phyloP scores from a whole-genome alignment of 37 sponge, comb jelly and placozoan species.

The Amphimedon queenslandica region DNA sequence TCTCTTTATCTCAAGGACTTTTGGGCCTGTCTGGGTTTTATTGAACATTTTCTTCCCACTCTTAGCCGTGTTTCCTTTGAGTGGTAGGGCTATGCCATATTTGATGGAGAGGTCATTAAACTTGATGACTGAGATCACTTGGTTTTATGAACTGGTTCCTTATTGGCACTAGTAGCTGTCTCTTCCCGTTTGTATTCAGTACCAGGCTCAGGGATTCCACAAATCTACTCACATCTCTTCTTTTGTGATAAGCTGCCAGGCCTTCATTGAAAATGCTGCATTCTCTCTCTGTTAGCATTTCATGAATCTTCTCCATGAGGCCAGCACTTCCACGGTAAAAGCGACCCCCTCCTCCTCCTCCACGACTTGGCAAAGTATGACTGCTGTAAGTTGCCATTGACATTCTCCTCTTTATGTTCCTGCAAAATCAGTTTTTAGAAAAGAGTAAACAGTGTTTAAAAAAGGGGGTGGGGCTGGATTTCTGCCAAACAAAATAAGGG shows the following conservation, averaged over 20 bases:
- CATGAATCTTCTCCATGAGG: conserved; percentile 42
- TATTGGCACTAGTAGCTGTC: conserved; percentile 70
- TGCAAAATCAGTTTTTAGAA: too few species aligned
- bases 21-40: conserved; percentile 3
- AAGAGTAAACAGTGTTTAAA: too few species aligned
- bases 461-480: neutral
- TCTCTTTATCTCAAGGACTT: conserved; percentile 51
- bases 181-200: conserved; percentile 66
- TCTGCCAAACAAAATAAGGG: conserved; percentile 16
- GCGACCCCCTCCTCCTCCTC: too few species aligned
- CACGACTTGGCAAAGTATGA: neutral
- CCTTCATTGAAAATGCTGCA: conserved; percentile 60
- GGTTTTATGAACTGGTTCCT: conserved; percentile 61
- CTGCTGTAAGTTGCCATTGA: neutral
- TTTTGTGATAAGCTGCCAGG: conserved; percentile 59
- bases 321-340: neutral
- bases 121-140: conserved; percentile 50
- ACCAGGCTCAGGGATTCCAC: conserved; percentile 60
- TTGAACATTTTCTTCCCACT: conserved; percentile 13
- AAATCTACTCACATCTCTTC: conserved; percentile 47
- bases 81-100: conserved; percentile 47
- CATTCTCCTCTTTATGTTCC: too few species aligned
- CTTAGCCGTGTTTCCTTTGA: conserved; percentile 6
- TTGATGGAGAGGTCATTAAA: conserved; percentile 65
- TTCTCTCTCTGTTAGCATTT: conserved; percentile 56